Evolutionary conservation across 2,888 invertebrate species (phyloP).

Genomic region (Aphidius colemani): DNA sequence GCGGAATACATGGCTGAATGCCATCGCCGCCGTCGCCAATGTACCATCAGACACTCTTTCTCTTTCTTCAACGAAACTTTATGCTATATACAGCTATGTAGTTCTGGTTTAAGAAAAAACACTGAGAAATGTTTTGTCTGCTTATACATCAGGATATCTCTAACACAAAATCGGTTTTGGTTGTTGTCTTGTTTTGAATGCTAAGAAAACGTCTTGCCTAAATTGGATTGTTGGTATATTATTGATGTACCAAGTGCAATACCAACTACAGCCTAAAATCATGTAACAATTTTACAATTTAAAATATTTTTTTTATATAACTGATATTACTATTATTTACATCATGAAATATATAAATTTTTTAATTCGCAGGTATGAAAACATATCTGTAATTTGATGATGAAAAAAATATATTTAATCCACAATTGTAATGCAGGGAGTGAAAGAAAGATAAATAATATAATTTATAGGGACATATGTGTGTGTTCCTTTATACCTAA

Average conservation of each 20-base stretch:
- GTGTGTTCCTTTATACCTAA: too few species aligned
- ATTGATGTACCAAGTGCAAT: conserved; percentile 19
- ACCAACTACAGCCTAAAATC: conserved; percentile 17
- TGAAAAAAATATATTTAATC: background rate
- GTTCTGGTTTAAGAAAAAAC: too few species aligned
- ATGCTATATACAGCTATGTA: too few species aligned
- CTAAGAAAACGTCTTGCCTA: conserved; percentile 22
- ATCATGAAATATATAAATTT: conserved; percentile 1
- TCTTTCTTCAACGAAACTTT: too few species aligned
- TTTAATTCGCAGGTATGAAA: background rate
- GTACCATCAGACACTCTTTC: too few species aligned
- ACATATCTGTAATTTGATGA: background rate
- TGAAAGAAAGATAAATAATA: conserved; percentile 5
- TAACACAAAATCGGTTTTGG: background rate
- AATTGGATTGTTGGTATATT: conserved; percentile 24
- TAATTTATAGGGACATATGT: background rate
- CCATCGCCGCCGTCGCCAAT: too few species aligned
- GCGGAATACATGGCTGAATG: too few species aligned
- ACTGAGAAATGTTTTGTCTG: too few species aligned
- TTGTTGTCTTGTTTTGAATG: conserved; percentile 1
- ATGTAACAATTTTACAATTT: conserved; percentile 21
- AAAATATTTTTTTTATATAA: background rate
- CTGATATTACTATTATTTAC: background rate
- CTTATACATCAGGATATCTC: too few species aligned
- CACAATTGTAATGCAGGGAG: conserved; percentile 5